phyloP scores from a whole-genome alignment of 2,888 invertebrate species.

The Uloborus plumipes region DNA sequence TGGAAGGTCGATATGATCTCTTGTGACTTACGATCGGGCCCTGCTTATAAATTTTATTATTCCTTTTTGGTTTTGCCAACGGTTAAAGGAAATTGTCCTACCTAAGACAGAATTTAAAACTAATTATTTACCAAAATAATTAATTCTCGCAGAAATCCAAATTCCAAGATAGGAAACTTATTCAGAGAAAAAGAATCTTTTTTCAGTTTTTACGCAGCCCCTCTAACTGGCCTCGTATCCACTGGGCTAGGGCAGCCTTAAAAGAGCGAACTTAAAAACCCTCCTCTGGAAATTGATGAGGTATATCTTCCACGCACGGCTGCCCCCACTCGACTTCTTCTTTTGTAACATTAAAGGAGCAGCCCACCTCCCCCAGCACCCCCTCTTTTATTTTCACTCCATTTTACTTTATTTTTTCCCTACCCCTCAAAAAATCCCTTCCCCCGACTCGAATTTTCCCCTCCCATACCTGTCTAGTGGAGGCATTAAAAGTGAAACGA shows the following conservation, averaged over 20 bases:
- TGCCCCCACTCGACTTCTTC: constrained; percentile 22
- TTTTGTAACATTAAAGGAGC: constrained; percentile 51
- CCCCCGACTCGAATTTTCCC: neutral
- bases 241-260: constrained; percentile 17
- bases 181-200: too few species aligned
- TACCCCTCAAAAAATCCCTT: too few species aligned
- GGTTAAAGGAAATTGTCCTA: too few species aligned
- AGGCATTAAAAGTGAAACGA: constrained; percentile 43
- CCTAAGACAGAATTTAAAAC: too few species aligned
- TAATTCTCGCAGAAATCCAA: too few species aligned
- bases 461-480: constrained; percentile 19
- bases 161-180: too few species aligned
- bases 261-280: constrained; percentile 61
- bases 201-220: constrained; percentile 28
- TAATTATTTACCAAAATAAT: too few species aligned
- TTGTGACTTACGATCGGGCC: too few species aligned
- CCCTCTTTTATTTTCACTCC: neutral
- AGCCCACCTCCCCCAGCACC: constrained; percentile 1
- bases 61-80: too few species aligned
- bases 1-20: too few species aligned
- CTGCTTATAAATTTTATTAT: too few species aligned
- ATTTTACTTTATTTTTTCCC: too few species aligned
- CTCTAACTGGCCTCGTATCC: constrained; percentile 1
- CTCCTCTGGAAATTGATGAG: constrained; percentile 58
- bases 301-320: constrained; percentile 59